These are phyloP conservation scores for Dromaius novaehollandiae DNA, from an alignment of 2,113 vertebrate species.

Conservation along the genomic window DNA sequence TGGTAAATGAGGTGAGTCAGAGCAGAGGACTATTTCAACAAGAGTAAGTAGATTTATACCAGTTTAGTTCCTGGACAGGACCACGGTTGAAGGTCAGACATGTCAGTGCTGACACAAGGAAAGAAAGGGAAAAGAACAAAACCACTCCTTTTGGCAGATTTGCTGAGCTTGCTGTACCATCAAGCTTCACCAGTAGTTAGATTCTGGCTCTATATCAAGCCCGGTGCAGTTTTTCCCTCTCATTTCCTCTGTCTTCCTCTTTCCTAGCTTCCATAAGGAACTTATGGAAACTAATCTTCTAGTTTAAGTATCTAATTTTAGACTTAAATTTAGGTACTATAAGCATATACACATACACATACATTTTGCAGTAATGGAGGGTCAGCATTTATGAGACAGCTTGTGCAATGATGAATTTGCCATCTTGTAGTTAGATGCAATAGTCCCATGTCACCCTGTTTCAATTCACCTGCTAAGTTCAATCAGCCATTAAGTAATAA, in stretches of 20 bases:
- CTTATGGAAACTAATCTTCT: neutral
- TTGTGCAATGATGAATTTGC: neutral
- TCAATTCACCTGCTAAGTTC: slow-evolving; percentile 39
- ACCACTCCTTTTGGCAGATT: neutral
- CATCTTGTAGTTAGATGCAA: neutral
- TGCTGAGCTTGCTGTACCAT: neutral
- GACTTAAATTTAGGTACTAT: neutral
- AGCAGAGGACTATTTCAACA: neutral
- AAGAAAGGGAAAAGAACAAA: neutral
- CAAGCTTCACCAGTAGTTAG: neutral
- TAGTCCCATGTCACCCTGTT: slow-evolving; percentile 4
- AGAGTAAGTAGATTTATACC: neutral
- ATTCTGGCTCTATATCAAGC: neutral
- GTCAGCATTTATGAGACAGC: neutral
- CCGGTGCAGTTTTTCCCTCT: neutral
- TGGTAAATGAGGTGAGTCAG: neutral
- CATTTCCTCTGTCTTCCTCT: neutral
- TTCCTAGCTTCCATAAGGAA: neutral
- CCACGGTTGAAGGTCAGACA: neutral
- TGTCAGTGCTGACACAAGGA: neutral
- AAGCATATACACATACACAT: neutral
- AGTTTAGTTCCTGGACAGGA: neutral
- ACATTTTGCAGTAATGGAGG: neutral
- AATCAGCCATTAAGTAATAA: slow-evolving; percentile 55
- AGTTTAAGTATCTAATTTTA: neutral